Conservation (phyloP, 2,113 vertebrate genomes). For the Microcebus tavaratra region DNA sequence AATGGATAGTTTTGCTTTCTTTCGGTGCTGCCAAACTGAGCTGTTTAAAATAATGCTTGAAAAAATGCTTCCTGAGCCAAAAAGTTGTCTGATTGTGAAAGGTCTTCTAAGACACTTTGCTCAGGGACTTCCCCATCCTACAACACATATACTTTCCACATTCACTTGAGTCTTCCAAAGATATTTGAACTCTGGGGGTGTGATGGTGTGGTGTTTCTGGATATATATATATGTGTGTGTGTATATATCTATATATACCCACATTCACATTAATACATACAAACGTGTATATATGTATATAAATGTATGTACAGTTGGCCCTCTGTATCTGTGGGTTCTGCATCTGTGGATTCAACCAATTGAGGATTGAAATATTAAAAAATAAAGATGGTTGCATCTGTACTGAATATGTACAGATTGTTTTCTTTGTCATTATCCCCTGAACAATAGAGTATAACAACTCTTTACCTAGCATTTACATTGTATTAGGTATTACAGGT, state of each 20-base stretch:
- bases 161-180: not conserved
- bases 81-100: not conserved
- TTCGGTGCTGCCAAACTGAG: not conserved
- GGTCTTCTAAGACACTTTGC: not conserved
- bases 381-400: not conserved
- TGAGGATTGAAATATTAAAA: not conserved
- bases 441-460: not conserved
- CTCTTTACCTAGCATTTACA: not conserved
- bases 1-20: not conserved
- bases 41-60: not conserved
- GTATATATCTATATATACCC: not conserved
- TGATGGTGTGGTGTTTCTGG: not conserved
- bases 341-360: not conserved
- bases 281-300: not conserved
- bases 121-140: not conserved
- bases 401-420: not conserved
- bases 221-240: too few relatives aligned
- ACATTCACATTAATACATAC: too few relatives aligned
- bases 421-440: not conserved
- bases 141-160: not conserved
- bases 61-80: not conserved
- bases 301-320: not conserved
- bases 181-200: not conserved
- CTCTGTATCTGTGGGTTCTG: not conserved
- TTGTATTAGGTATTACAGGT: not conserved